Evolutionary conservation across 2,888 invertebrate species (phyloP).

Genomic region (Antitype chi): DNA sequence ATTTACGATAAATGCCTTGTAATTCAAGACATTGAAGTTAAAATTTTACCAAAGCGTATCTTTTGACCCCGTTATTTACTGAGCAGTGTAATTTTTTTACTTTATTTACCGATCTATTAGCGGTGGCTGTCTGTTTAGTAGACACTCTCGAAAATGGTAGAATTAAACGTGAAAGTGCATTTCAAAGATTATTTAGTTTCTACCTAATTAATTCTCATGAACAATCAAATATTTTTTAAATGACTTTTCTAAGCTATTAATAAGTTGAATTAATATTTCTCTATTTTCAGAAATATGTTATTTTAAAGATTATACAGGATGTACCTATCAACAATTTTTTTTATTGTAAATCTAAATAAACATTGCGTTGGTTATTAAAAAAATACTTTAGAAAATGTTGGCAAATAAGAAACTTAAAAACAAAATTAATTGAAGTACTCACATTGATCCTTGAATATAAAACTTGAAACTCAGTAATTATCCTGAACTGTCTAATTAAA

Average conservation of each 20-base stretch:
- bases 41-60: constrained; percentile 72
- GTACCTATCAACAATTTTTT: not conserved
- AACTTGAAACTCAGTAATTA: constrained; percentile 59
- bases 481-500: constrained; percentile 64
- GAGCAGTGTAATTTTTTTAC: constrained; percentile 66
- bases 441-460: constrained; percentile 64
- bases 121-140: constrained; percentile 45
- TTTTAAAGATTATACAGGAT: not conserved
- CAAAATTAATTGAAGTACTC: constrained; percentile 49
- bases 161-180: constrained; percentile 60
- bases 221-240: not conserved
- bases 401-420: constrained; percentile 37
- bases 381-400: constrained; percentile 26
- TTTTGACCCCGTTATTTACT: constrained; percentile 73
- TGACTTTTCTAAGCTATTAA: not conserved
- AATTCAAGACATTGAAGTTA: constrained; percentile 63
- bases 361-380: no score
- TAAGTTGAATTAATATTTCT: not conserved
- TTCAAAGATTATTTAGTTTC: constrained; percentile 18
- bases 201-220: constrained; percentile 8
- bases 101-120: constrained; percentile 64
- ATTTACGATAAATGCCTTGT: constrained; percentile 49
- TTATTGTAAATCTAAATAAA: not conserved
- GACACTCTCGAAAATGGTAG: constrained; percentile 43
- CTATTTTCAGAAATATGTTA: no score